Percentiles rank a stretch among this genome's conserved stretches.
phyloP scores from a whole-genome alignment of 2,888 invertebrate species.

The Rhaphigaster nebulosa region DNA sequence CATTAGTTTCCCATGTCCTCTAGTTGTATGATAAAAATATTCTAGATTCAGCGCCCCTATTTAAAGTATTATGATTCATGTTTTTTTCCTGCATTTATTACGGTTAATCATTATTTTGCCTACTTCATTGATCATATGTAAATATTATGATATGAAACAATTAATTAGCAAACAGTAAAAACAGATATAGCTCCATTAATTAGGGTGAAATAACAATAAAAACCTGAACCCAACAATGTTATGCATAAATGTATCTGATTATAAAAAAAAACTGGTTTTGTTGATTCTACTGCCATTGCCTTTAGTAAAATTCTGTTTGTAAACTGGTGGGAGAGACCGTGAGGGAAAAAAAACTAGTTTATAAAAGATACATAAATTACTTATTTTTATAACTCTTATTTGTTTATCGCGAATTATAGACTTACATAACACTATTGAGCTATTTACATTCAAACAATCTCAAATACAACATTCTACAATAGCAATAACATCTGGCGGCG shows the following conservation, averaged over 20 bases:
- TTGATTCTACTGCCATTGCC: not conserved
- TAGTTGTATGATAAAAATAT: not conserved
- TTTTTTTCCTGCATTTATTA: not conserved
- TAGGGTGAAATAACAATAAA: not conserved
- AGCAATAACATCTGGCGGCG: not conserved
- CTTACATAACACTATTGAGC: not conserved
- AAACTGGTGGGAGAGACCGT: not conserved
- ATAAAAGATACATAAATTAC: conserved; percentile 7
- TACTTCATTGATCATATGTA: not conserved
- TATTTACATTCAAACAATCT: not conserved
- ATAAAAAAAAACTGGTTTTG: conserved; percentile 8
- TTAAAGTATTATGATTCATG: not conserved
- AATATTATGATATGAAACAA: not conserved
- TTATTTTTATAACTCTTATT: not conserved
- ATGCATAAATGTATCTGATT: conserved; percentile 38
- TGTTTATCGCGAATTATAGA: conserved; percentile 8
- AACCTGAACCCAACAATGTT: not conserved
- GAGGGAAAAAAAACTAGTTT: not conserved
- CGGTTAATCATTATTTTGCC: too few relatives aligned
- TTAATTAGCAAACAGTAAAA: not conserved
- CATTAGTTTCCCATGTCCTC: not conserved
- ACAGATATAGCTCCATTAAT: not conserved
- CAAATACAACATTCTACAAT: not conserved
- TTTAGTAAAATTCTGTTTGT: not conserved
- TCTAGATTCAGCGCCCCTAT: not conserved